Evolutionary conservation across 2,113 vertebrate species (phyloP).

Genomic region (Ochotona curzoniae): DNA sequence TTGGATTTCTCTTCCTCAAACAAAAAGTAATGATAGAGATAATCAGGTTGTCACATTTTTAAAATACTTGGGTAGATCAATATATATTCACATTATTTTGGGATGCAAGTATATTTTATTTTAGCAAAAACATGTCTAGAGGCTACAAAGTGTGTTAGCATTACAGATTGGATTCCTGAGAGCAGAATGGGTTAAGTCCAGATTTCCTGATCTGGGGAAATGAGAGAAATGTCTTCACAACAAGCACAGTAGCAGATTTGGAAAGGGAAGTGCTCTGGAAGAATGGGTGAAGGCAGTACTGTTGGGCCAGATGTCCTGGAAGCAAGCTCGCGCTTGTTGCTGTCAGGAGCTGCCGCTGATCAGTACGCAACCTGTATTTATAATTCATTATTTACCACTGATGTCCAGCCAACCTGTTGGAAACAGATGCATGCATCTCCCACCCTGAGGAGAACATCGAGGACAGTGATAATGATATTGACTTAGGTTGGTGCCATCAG

Average conservation of each 20-base stretch:
- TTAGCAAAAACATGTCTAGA: neutral
- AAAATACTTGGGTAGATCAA: neutral
- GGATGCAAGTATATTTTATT: neutral
- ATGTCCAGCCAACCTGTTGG: neutral
- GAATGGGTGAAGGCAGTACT: neutral
- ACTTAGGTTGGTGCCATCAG: constrained; percentile 55
- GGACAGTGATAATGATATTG: constrained; percentile 42
- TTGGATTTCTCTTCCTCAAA: neutral
- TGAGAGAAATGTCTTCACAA: neutral
- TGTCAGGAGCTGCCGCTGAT: neutral
- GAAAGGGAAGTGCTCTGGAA: neutral
- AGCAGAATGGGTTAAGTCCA: neutral
- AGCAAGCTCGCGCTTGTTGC: neutral
- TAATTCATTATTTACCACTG: neutral
- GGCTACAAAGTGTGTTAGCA: neutral
- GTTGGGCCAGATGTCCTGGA: neutral
- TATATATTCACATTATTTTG: constrained; percentile 7
- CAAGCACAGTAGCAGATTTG: neutral
- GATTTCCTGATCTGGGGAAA: neutral
- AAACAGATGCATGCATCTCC: constrained; percentile 49
- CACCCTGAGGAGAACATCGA: constrained; percentile 23
- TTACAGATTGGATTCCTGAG: neutral
- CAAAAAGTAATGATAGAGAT: neutral
- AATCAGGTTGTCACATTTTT: neutral
- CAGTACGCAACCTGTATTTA: neutral